These are phyloP conservation scores for Drosophila setifemur DNA, from an alignment of 1,140 invertebrate genomes.

Conservation along the genomic window DNA sequence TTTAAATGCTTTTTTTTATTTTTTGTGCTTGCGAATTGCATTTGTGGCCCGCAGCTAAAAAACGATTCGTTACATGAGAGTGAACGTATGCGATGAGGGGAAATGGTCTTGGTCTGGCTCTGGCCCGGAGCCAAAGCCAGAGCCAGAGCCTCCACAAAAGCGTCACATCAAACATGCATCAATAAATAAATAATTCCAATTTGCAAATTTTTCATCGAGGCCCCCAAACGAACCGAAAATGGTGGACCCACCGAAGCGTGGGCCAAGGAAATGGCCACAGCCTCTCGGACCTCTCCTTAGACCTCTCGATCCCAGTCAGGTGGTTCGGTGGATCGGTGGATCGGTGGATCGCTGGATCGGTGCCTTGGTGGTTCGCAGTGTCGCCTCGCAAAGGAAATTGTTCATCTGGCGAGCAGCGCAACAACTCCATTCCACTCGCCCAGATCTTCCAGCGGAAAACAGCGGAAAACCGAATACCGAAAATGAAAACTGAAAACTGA, in stretches of 20 bases:
- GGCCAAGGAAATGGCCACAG: constrained; percentile 15
- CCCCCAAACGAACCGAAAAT: constrained; percentile 39
- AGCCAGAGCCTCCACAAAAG: constrained; percentile 33
- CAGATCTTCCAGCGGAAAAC: too few relatives aligned
- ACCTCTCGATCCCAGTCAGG: constrained; percentile 9
- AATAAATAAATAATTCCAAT: constrained; percentile 76
- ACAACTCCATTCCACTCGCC: constrained; percentile 45
- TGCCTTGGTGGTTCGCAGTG: constrained; percentile 16
- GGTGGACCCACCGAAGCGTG: constrained; percentile 31
- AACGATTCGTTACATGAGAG: constrained; percentile 61
- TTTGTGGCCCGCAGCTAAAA: constrained; percentile 65
- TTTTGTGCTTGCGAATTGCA: constrained; percentile 46
- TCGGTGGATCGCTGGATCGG: constrained; percentile 28
- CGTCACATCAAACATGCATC: constrained; percentile 79
- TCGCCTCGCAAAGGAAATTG: constrained; percentile 72
- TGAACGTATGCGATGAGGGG: constrained; percentile 3
- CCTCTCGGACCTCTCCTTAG: background rate
- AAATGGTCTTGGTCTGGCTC: background rate
- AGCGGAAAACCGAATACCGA: constrained; percentile 7
- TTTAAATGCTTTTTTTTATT: background rate
- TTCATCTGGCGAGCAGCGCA: constrained; percentile 64
- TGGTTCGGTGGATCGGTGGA: constrained; percentile 49
- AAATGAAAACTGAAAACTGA: background rate
- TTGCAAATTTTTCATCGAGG: constrained; percentile 72
- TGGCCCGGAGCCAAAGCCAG: background rate